Conservation (phyloP, 1,140 invertebrate species). For the Bicyclus anynana region DNA sequence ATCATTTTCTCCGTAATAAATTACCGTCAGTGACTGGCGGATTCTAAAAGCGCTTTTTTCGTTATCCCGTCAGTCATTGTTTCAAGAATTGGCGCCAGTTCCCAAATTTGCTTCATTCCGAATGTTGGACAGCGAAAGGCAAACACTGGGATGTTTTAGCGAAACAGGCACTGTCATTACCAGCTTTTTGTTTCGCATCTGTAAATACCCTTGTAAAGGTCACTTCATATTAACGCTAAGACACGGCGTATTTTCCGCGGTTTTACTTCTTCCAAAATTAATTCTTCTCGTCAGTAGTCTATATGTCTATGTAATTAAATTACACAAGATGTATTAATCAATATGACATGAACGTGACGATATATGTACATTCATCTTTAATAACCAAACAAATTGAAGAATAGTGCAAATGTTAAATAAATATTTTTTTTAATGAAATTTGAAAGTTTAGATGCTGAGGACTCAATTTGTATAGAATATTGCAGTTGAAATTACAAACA, state of each 20-base stretch:
- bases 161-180: conserved; percentile 61
- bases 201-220: conserved; percentile 47
- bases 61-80: conserved; percentile 5
- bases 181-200: conserved; percentile 62
- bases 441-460: no score
- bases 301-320: no score
- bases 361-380: no score
- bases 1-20: not conserved
- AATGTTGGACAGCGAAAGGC: conserved; percentile 16
- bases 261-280: no score
- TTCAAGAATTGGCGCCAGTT: conserved; percentile 14
- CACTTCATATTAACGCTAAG: not conserved
- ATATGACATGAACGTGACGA: no score
- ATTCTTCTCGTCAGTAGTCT: no score
- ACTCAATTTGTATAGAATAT: no score
- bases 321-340: no score
- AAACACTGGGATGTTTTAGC: conserved; percentile 20
- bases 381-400: no score
- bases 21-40: conserved; percentile 3
- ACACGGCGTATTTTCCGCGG: not conserved
- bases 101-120: conserved; percentile 5
- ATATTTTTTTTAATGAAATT: no score
- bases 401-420: no score
- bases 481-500: no score
- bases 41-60: not conserved